phyloP scores from a whole-genome alignment of 2,113 vertebrate genomes.

The Haemorhous mexicanus region DNA sequence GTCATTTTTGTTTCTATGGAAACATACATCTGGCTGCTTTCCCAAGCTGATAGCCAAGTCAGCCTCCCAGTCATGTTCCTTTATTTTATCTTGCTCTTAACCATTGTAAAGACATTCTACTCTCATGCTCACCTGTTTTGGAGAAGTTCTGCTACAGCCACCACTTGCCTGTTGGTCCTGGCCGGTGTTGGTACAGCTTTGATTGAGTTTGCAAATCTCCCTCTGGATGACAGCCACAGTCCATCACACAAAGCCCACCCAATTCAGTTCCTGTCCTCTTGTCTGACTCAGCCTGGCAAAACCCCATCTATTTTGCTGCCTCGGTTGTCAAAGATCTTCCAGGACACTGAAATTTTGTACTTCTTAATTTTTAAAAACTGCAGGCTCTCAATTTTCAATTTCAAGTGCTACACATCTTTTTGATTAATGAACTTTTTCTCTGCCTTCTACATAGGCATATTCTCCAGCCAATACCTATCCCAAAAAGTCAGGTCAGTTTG shows the following conservation, averaged over 20 bases:
- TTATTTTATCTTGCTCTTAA: not conserved
- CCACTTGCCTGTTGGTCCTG: not conserved
- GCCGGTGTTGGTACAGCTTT: not conserved
- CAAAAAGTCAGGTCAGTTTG: not conserved
- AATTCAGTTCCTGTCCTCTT: not conserved
- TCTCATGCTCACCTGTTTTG: not conserved
- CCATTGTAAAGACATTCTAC: not conserved
- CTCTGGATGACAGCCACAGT: not conserved
- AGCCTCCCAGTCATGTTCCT: not conserved
- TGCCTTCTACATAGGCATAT: not conserved
- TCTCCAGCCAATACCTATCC: not conserved
- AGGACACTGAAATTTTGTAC: not conserved
- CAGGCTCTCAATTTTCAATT: not conserved
- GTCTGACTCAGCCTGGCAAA: not conserved
- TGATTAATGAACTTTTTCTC: not conserved
- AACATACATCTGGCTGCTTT: slow-evolving; percentile 1
- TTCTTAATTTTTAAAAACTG: not conserved
- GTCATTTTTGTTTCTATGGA: slow-evolving; percentile 42
- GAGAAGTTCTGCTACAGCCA: not conserved
- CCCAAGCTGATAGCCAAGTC: not conserved
- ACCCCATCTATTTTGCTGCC: not conserved
- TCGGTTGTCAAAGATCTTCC: not conserved
- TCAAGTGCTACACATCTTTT: not conserved
- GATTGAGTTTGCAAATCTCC: not conserved
- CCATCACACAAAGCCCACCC: not conserved